Base-by-base conservation (phyloP, 2,113 vertebrate genomes). In the Malurus alboscapulatus region DNA sequence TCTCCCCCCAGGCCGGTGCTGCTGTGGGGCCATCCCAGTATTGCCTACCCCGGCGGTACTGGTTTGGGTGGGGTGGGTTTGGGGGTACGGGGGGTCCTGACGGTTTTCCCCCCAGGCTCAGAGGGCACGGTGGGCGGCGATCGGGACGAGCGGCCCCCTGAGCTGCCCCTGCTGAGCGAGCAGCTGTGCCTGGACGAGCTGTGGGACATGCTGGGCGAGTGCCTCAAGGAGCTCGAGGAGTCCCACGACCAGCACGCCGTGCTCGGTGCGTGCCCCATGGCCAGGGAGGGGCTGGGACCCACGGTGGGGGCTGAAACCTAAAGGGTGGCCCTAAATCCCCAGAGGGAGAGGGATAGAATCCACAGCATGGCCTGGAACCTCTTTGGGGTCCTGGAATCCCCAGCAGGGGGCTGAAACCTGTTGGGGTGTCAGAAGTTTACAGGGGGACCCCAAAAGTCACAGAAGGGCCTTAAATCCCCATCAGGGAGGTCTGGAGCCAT, bases 141-240 rank as follows among this genome's bases (percentile, higher is more conserved):
- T 40, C 97, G 97, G 57, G 99, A 99, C 26, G 99, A 99, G 87
- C 97, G 98, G 19, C 98, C 98, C 18, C 76, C 76, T 6, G 99
- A 99, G 53, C 97, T 99, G 77, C 99, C 99, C n/a, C 97, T 99
- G 81, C 98, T 99, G 75, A 99, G 99, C 53, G 99, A 99, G 91
- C 99, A 99, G 97, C 98, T 99, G 53, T 95, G 98, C 73, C 95
- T 99, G 95, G 99, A 99, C 63, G 99, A 99, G 90, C 96, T 99
- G 8, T 99, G 99, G 99, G 98, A 99, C 96, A 99, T 99, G 99
- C 97, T 99, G 5, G 99, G 98, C 50, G 99, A 99, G 96, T 99
- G 99, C 92, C 97, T 99, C 83, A 99, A 99, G 94, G 99, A 99
- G 92, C 97, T 99, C 65, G 98, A 99, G 93, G 99, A 99, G 95